Evolutionary conservation across 2,113 vertebrate genomes (phyloP).

Genomic region (Malurus elegans): DNA sequence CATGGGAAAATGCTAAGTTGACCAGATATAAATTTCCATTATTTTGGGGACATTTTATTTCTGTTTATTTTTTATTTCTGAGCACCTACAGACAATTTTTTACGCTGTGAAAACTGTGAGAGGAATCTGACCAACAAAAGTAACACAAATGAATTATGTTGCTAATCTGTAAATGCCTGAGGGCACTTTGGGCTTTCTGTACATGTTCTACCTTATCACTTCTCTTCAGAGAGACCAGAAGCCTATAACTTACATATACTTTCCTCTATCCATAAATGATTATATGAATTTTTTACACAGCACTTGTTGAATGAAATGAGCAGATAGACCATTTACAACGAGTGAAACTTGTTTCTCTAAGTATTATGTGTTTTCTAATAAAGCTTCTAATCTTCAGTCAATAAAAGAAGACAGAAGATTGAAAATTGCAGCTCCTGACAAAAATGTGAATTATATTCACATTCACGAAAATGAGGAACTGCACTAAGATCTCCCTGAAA

Average conservation of each 20-base stretch:
- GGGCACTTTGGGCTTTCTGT: background rate
- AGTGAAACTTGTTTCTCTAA: background rate
- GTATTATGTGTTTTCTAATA: conserved; percentile 3
- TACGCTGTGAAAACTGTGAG: background rate
- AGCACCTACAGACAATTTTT: background rate
- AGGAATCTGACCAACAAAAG: background rate
- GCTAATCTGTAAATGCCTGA: background rate
- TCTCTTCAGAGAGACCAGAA: background rate
- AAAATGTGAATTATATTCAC: background rate
- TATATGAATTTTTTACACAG: background rate
- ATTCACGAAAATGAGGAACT: background rate
- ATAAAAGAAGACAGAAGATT: background rate
- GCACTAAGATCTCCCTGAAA: background rate
- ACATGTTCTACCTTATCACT: background rate
- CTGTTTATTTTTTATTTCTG: background rate
- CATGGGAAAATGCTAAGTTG: background rate
- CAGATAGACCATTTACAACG: background rate
- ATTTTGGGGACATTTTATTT: background rate
- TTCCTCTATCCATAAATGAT: background rate
- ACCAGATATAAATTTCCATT: background rate
- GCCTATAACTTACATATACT: background rate
- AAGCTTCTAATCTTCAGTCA: background rate
- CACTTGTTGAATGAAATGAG: background rate
- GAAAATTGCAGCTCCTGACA: background rate
- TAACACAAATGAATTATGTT: background rate